Evolutionary conservation across 1,140 invertebrate genomes (phyloP).

Genomic region (Bombus confusus): DNA sequence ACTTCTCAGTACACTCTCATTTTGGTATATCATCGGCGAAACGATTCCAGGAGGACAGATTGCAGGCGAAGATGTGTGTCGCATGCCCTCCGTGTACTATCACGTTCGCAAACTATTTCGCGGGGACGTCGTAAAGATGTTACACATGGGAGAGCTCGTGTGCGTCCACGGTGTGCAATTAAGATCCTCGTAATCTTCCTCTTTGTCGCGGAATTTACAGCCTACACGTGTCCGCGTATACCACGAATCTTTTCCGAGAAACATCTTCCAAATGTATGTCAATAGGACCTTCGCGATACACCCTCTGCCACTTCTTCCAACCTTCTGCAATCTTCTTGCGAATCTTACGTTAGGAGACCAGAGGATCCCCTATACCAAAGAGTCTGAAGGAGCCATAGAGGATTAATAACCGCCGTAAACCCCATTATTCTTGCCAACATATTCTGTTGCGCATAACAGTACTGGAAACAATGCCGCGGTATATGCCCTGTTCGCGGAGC

Average conservation of each 20-base stretch:
- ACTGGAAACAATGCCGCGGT: constrained; percentile 36
- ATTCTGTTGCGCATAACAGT: constrained; percentile 48
- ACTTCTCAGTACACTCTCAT: background rate
- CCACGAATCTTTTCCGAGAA: too few species aligned
- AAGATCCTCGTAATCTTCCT: constrained; percentile 46
- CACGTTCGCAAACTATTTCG: constrained; percentile 36
- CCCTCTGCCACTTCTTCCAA: background rate
- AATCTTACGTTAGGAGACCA: background rate
- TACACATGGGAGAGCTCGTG: constrained; percentile 33
- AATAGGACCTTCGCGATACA: background rate
- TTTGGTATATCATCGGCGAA: background rate
- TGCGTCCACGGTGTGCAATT: constrained; percentile 35
- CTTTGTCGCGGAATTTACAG: constrained; percentile 18
- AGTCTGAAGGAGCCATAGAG: constrained; percentile 29
- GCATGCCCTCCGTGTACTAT: constrained; percentile 32
- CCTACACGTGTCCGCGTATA: background rate
- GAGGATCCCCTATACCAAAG: background rate
- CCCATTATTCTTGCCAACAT: constrained; percentile 44
- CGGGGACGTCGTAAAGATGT: constrained; percentile 32
- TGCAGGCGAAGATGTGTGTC: constrained; percentile 42
- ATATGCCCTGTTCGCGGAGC: constrained; percentile 24
- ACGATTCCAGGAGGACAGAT: background rate
- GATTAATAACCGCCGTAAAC: constrained; percentile 50
- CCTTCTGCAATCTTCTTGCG: too few species aligned
- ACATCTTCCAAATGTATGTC: background rate